Evolutionary conservation across 2,888 invertebrate genomes (phyloP), one percentile per base, ranked within the genome.

Genomic region (Erynnis tages): DNA sequence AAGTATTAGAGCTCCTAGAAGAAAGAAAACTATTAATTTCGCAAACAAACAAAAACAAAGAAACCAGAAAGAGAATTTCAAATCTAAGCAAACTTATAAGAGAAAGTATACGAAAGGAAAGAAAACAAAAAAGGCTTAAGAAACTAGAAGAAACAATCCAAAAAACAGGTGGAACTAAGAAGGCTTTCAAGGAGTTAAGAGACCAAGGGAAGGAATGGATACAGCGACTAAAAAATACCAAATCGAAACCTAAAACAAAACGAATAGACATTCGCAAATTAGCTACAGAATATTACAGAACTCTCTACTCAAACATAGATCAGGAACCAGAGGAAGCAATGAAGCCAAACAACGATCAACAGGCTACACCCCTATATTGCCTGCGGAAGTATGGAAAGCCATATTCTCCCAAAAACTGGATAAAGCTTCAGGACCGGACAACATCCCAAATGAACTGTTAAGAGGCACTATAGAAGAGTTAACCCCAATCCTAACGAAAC

Each of bases 131-230:
- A 16, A 61, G 60, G 50, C 4, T 34, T 3, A n/a, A 54, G 52
- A 56, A 19, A 1, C 14, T 62, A 16, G 58, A 60, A 59, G 10
- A 52, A 14, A 14, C 47, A 11, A 60, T 63, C 34, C 2, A 8
- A 17, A 60, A 37, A 52, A 54, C 62, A 27, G 62, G 63, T 25
- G 62, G 61, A 5, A 53, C 43, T 4, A 60, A 54, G 43, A 66
- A 61, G 30, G 61, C 61, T 27, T 17, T 47, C 0, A 61, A 62
- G 38, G 48, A 58, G 43, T 29, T 62, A 17, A 45, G 10, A 14
- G 58, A 59, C 21, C 5, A 38, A 2, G 27, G 14, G 10, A 57
- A 14, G 14, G 40, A 55, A 27, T 60, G 56, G 61, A 58, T 29
- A 14, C 41, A n/a, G n/a, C n/a, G 29, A n/a, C 16, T 17, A 10